A percentile compares a stretch with the other conserved stretches of the same genome.
Conservation (phyloP, 2,113 vertebrate species). For the Maccullochella peelii region DNA sequence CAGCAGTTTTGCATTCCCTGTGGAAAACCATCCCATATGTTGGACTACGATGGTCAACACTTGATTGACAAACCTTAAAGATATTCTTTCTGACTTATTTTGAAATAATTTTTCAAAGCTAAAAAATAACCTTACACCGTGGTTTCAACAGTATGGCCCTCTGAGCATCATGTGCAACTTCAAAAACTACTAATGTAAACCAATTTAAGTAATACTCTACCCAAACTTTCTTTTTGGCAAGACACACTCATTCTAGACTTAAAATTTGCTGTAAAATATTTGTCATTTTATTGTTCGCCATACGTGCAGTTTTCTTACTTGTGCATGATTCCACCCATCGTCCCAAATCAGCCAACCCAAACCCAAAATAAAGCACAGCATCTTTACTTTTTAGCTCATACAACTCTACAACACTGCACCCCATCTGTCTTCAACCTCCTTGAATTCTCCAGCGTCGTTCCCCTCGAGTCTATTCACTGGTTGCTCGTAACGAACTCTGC, state of each 20-base stretch:
- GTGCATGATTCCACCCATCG: not conserved
- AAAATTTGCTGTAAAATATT: not conserved
- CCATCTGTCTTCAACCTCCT: conserved; percentile 25
- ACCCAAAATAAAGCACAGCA: not conserved
- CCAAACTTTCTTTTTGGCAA: not conserved
- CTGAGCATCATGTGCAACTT: not conserved
- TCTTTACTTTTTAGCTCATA: not conserved
- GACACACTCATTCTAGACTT: no score
- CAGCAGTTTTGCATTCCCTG: not conserved
- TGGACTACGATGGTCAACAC: not conserved
- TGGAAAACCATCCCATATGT: not conserved
- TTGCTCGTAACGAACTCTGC: conserved; percentile 12
- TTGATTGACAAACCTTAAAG: not conserved
- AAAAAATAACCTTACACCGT: not conserved
- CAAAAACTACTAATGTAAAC: not conserved
- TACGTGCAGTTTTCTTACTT: no score
- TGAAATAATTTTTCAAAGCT: not conserved
- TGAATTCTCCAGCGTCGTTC: not conserved
- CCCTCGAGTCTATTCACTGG: not conserved
- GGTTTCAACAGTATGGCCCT: not conserved
- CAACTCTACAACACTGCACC: not conserved
- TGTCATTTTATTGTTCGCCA: no score
- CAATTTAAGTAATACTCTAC: not conserved
- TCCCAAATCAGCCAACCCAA: not conserved
- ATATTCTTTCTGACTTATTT: not conserved